Conservation (phyloP, 2,113 vertebrate genomes). For the Cheilinus undulatus region DNA sequence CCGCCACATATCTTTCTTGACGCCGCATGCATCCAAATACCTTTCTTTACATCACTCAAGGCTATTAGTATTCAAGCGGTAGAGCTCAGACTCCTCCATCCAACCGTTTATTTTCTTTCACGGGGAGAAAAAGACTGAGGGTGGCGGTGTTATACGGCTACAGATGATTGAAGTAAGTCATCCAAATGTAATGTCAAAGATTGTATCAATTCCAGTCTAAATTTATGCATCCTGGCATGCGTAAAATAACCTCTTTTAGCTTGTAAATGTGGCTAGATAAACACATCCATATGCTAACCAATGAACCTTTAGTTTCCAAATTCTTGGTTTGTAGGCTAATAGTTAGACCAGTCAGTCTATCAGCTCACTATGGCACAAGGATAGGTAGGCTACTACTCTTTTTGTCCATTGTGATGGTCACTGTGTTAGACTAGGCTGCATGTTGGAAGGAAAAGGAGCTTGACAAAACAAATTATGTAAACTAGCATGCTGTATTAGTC, state of each 20-base stretch:
- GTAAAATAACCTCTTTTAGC: conserved; percentile 13
- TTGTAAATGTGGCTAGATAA: conserved; percentile 8
- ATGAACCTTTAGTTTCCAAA: neutral
- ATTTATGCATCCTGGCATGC: conserved; percentile 11
- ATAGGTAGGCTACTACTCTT: too few species aligned
- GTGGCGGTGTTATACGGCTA: conserved; percentile 14
- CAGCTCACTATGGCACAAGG: too few species aligned
- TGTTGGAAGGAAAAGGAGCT: too few species aligned
- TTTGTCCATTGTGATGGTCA: too few species aligned
- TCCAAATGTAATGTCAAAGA: conserved; percentile 19
- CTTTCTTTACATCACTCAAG: conserved; percentile 28
- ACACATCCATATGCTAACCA: neutral
- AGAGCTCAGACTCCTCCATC: conserved; percentile 33
- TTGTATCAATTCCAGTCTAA: conserved; percentile 12
- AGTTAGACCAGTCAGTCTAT: too few species aligned
- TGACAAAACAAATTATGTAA: too few species aligned
- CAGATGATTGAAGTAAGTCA: conserved; percentile 31
- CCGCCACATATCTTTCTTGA: neutral
- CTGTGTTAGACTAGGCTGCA: too few species aligned
- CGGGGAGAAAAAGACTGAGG: neutral
- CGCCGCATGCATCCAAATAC: conserved; percentile 37
- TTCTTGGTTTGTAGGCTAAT: too few species aligned
- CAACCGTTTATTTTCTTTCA: conserved; percentile 16
- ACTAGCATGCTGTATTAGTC: too few species aligned
- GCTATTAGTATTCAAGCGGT: conserved; percentile 50